Conservation (phyloP, 2,797 vertebrate species). For the Gastrophryne carolinensis region DNA sequence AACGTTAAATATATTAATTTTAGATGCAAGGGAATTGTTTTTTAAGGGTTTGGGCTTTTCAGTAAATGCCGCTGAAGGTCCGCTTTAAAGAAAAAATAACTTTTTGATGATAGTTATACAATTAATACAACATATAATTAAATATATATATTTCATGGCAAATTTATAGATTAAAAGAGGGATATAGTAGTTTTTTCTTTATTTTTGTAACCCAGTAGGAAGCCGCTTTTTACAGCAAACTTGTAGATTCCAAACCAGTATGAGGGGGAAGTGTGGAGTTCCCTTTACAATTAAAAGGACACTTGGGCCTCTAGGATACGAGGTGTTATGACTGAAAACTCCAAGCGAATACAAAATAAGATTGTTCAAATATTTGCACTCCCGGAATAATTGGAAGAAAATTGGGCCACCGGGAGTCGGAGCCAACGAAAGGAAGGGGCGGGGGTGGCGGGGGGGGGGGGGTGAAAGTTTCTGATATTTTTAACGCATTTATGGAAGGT, state of each 20-base stretch:
- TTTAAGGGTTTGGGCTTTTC: too few species aligned
- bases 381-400: constrained; percentile 65
- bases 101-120: too few species aligned
- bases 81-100: too few species aligned
- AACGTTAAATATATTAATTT: too few species aligned
- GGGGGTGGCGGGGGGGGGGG: too few species aligned
- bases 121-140: too few species aligned
- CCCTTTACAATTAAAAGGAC: constrained; percentile 61
- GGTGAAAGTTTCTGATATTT: constrained; percentile 62
- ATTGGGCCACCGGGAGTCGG: constrained; percentile 65
- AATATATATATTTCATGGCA: too few species aligned
- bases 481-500: constrained; percentile 52
- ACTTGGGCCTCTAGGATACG: constrained; percentile 61
- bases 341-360: constrained; percentile 71
- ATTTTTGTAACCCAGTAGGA: background rate
- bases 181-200: background rate
- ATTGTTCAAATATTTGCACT: constrained; percentile 75
- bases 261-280: constrained; percentile 59
- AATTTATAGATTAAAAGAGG: background rate
- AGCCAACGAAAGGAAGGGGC: constrained; percentile 55
- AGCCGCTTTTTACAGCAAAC: constrained; percentile 57
- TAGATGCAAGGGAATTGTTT: too few species aligned
- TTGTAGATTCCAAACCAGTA: constrained; percentile 54
- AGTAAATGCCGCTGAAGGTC: too few species aligned
- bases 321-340: constrained; percentile 74